Evolutionary conservation across 2,888 invertebrate genomes (phyloP), one percentile per base, ranked within the genome.

Genomic region (Heterodera filipjevi): DNA sequence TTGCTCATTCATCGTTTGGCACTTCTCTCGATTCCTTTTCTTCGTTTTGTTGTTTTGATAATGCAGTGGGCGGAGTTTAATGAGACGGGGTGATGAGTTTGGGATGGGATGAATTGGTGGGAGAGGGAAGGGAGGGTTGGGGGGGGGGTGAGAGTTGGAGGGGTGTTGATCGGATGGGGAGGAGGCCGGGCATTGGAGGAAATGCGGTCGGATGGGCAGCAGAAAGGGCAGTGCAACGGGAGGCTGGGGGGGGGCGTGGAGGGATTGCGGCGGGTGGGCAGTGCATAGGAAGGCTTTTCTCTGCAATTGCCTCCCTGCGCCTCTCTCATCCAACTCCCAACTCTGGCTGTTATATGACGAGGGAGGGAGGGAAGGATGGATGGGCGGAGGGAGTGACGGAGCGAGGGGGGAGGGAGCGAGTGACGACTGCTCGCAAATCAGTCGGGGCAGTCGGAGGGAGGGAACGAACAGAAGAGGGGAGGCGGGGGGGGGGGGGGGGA

Each of bases 341-440:
- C 53, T 59, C n/a, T 59, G 59, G 59, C 59, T 59, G 59, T 27
- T 59, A 59, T 59, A 27, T 59, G 59, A n/a, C 59, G 59, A 59
- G n/a, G 59, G 59, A 59, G 59, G 59, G 46, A 71, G n/a, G 32
- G n/a, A n/a, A n/a, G 39, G 39, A 71, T 27, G 46, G 53, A 73
- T 73, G 73, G 73, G 73, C 27, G 35, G 64, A 72, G 33, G 35
- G 30, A n/a, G 35, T 2, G 68, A 0, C 22, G 30, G 53, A 33
- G 66, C n/a, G n/a, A 66, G 22, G 32, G 68, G 33, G 46, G 46
- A 14, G 53, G n/a, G 22, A 22, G 22, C 32, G 75, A 33, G 14
- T 53, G 75, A 72, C 35, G 73, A 72, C 39, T 59, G 35, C 64
- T 73, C 64, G 53, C 64, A 73, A 22, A 73, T 73, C 35, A 68